Evolutionary conservation across 2,888 invertebrate genomes (phyloP), one percentile per base, ranked within the genome.

Genomic region (Leucoma salicis): DNA sequence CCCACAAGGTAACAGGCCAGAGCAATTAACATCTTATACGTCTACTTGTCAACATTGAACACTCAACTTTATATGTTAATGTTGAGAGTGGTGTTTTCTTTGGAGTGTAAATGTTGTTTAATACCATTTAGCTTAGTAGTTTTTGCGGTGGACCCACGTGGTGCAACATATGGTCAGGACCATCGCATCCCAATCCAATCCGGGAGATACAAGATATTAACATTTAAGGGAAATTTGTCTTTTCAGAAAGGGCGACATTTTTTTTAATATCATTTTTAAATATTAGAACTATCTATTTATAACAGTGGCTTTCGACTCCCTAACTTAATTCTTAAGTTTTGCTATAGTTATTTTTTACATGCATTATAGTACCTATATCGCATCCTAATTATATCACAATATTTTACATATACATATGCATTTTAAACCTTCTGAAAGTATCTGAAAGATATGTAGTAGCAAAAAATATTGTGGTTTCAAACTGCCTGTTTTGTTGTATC

Each of bases 131-230:
- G 8, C 21, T 13, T 14, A 16, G 8, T 14, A 3, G 35, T 60
- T 70, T 66, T 70, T 69, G 69, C 57, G 50, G 45, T 49, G 57
- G 85, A 85, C 88, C 87, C 86, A 88, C 88, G 87, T 88, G 82
- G 84, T 78, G 85, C 45, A 67, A 74, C 88, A 87, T 74, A 82
- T 88, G 88, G 80, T 75, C 48, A 60, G 66, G 72, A 77, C 75
- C 77, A 78, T 78, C 79, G 78, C 73, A 75, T 73, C 73, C 68
- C 71, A 66, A 66, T 67, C 62, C 84, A 72, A 78, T 60, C 81
- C 80, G 87, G 88, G 87, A 82, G 88, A 85, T 71, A 59, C 57
- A 57, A 59, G 66, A 65, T 72, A 68, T 69, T 66, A 58, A 52
- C 59, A 63, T 70, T 77, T 70, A 63, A 68, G 65, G 61, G 62